A percentile compares a stretch with the other conserved stretches of the same genome.
Conservation (phyloP, 2,113 vertebrate genomes). For the Cyphomyrus plagiostoma region DNA sequence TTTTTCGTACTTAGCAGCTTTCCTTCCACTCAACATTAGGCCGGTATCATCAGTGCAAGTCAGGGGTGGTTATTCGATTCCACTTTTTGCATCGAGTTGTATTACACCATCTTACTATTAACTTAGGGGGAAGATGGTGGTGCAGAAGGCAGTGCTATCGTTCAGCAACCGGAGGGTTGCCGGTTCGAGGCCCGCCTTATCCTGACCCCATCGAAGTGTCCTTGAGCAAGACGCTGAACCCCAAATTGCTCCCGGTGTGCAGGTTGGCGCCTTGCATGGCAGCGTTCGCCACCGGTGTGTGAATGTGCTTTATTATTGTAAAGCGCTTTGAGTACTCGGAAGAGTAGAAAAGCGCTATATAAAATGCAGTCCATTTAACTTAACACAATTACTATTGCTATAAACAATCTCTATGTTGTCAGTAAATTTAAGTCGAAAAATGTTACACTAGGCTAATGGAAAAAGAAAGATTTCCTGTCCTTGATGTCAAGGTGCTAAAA, state of each 20-base stretch:
- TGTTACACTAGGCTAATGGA: not conserved
- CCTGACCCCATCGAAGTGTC: too few species aligned
- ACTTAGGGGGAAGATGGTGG: not conserved
- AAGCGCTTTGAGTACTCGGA: too few species aligned
- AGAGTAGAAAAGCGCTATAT: too few species aligned
- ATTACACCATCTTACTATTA: not conserved
- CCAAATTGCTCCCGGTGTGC: too few species aligned
- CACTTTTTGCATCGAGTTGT: not conserved
- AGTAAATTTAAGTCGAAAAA: not conserved
- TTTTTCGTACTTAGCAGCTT: not conserved
- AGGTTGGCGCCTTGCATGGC: too few species aligned
- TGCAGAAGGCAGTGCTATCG: too few species aligned
- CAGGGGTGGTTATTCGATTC: not conserved
- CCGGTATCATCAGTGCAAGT: not conserved
- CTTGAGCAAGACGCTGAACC: too few species aligned
- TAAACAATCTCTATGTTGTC: not conserved
- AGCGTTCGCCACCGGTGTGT: too few species aligned
- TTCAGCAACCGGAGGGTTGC: too few species aligned
- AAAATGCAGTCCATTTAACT: too few species aligned
- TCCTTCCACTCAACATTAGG: not conserved
- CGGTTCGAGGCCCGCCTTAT: too few species aligned
- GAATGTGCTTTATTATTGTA: too few species aligned
- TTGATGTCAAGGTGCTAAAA: not conserved
- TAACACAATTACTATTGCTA: not conserved
- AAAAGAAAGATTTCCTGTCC: not conserved